Evolutionary conservation across 2,797 vertebrate species (phyloP).

Genomic region (Discoglossus pictus): DNA sequence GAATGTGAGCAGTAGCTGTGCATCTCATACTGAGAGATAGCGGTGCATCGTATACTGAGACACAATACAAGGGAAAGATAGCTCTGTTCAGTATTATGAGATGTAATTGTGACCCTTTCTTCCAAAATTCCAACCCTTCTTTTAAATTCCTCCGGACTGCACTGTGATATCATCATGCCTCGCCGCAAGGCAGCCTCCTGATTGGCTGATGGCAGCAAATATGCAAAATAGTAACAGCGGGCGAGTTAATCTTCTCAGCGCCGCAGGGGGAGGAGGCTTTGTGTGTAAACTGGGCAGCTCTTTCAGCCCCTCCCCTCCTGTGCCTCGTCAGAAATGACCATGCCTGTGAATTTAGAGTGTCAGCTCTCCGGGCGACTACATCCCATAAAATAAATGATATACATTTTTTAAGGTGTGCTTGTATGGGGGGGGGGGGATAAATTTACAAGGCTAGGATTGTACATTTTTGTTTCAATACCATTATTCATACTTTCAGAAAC

Average conservation of each 20-base stretch:
- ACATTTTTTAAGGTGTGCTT: slow-evolving; percentile 23
- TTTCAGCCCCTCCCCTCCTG: not conserved
- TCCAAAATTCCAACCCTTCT: not conserved
- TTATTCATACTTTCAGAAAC: too few relatives aligned
- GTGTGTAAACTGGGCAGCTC: not conserved
- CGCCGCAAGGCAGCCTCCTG: slow-evolving; percentile 32
- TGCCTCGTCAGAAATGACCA: slow-evolving; percentile 40
- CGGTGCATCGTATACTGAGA: slow-evolving; percentile 21
- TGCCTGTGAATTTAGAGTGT: slow-evolving; percentile 43
- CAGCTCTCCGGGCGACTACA: slow-evolving; percentile 31
- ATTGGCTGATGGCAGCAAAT: slow-evolving; percentile 39
- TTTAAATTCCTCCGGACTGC: slow-evolving; percentile 37
- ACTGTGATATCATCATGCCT: slow-evolving; percentile 47
- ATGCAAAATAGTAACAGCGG: slow-evolving; percentile 40
- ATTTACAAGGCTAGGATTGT: too few relatives aligned
- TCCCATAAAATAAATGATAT: slow-evolving; percentile 36
- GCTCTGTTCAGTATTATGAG: slow-evolving; percentile 3
- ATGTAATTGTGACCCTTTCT: slow-evolving; percentile 11
- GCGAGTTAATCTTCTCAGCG: not conserved
- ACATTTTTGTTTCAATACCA: too few relatives aligned
- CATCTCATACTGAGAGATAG: slow-evolving; percentile 4
- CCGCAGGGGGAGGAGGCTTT: not conserved
- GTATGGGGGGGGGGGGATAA: not conserved
- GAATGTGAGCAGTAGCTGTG: slow-evolving; percentile 15
- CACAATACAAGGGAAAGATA: not conserved